phyloP scores from a whole-genome alignment of 2,797 vertebrate species.

The Chrysocyon brachyurus region DNA sequence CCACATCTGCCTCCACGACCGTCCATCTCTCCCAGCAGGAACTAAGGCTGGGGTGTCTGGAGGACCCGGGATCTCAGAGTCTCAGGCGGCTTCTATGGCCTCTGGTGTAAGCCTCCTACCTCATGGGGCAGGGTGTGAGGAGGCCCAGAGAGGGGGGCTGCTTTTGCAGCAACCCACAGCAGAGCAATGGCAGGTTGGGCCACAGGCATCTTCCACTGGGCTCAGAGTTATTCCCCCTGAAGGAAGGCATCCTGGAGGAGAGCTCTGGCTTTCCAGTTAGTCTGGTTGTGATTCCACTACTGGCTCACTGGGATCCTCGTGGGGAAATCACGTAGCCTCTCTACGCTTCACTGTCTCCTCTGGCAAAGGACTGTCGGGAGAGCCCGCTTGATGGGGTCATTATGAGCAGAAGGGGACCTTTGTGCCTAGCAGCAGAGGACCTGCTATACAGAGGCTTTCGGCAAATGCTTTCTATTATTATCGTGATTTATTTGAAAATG shows the following conservation, averaged over 20 bases:
- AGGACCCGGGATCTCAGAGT: neutral
- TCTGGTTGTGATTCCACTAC: too few relatives aligned
- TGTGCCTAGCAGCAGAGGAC: neutral
- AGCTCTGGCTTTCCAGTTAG: neutral
- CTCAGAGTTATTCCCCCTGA: neutral
- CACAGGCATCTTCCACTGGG: neutral
- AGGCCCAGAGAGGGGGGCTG: neutral
- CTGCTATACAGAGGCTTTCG: neutral
- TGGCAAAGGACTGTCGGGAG: neutral
- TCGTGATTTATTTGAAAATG: constrained; percentile 44
- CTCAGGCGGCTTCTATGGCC: too few relatives aligned
- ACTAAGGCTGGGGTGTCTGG: neutral
- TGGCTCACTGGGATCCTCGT: neutral
- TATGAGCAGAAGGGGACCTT: neutral
- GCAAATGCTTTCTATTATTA: neutral
- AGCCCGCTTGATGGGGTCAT: neutral
- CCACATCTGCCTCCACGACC: neutral
- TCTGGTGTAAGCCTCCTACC: neutral
- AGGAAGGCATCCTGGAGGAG: neutral
- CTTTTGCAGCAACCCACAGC: neutral
- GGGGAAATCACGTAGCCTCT: neutral
- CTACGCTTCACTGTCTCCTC: neutral
- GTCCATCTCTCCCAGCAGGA: neutral
- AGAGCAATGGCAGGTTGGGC: neutral
- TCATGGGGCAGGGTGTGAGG: neutral